Conservation (phyloP, 64 coral and sea anemone genomes). For the Montipora foliosa region DNA sequence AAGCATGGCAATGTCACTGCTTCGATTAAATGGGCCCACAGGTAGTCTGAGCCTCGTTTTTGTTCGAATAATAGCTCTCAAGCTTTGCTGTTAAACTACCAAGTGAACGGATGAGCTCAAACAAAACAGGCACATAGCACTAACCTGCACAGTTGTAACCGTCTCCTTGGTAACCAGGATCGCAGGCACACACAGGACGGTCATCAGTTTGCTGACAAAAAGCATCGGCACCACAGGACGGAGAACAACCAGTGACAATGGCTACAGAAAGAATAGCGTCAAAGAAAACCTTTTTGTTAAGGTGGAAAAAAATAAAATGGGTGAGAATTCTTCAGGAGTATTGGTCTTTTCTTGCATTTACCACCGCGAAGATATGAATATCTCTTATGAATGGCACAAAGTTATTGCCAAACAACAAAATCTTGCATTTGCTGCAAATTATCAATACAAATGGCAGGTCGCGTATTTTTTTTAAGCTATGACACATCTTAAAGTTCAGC, state of each 20-base stretch:
- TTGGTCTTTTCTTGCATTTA: too few relatives aligned
- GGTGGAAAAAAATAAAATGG: background rate
- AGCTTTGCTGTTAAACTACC: too few relatives aligned
- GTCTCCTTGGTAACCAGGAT: constrained; percentile 52
- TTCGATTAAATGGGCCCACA: too few relatives aligned
- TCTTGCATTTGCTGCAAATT: too few relatives aligned
- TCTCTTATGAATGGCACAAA: too few relatives aligned
- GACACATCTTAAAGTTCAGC: background rate
- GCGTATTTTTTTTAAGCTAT: background rate
- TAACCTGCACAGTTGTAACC: constrained; percentile 22
- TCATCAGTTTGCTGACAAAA: constrained; percentile 27
- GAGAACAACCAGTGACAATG: constrained; percentile 2
- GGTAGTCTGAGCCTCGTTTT: too few relatives aligned
- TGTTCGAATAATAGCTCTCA: too few relatives aligned
- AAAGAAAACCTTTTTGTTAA: background rate
- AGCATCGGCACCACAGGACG: constrained; percentile 44
- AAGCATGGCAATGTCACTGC: too few relatives aligned
- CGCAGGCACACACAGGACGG: constrained; percentile 52
- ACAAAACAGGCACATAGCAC: background rate
- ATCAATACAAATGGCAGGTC: too few relatives aligned
- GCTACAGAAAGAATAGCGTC: background rate
- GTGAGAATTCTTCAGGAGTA: too few relatives aligned
- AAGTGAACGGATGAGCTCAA: background rate
- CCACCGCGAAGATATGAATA: too few relatives aligned
- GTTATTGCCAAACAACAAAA: too few relatives aligned